phyloP scores from a whole-genome alignment of 2,888 invertebrate genomes.

The Zhuqinia jingwanae region DNA sequence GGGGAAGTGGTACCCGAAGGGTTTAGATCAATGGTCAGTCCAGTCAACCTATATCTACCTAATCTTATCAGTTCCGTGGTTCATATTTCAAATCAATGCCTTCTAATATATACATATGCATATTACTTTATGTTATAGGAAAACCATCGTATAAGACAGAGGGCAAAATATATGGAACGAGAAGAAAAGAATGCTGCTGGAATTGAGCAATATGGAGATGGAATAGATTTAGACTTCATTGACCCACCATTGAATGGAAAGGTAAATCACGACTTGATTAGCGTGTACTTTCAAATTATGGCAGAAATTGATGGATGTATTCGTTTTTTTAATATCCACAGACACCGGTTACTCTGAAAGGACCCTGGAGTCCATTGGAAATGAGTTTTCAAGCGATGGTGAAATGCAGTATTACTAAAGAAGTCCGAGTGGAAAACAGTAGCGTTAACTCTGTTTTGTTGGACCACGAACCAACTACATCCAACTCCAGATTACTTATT shows the following conservation, averaged over 20 bases:
- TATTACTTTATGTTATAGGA: constrained; percentile 65
- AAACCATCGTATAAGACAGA: constrained; percentile 64
- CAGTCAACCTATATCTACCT: no score
- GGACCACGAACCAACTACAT: constrained; percentile 90
- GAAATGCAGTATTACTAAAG: constrained; percentile 84
- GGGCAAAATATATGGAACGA: constrained; percentile 58
- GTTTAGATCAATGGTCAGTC: constrained; percentile 87
- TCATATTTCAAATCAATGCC: neutral
- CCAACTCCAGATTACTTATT: constrained; percentile 84
- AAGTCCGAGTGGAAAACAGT: constrained; percentile 86
- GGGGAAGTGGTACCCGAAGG: constrained; percentile 89
- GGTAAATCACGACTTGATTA: constrained; percentile 21
- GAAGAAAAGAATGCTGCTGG: constrained; percentile 67
- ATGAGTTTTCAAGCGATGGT: constrained; percentile 85
- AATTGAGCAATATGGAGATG: constrained; percentile 72
- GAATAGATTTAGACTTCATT: constrained; percentile 69
- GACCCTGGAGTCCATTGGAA: constrained; percentile 92
- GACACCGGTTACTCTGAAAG: constrained; percentile 84
- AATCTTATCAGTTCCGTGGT: no score
- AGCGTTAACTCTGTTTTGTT: constrained; percentile 94
- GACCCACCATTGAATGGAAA: constrained; percentile 60
- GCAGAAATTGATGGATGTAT: neutral
- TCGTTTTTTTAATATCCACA: neutral
- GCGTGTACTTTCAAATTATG: neutral
- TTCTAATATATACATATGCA: no score